Conservation (phyloP, 2,888 invertebrate species). For the Gymnoscelis rufifasciata region DNA sequence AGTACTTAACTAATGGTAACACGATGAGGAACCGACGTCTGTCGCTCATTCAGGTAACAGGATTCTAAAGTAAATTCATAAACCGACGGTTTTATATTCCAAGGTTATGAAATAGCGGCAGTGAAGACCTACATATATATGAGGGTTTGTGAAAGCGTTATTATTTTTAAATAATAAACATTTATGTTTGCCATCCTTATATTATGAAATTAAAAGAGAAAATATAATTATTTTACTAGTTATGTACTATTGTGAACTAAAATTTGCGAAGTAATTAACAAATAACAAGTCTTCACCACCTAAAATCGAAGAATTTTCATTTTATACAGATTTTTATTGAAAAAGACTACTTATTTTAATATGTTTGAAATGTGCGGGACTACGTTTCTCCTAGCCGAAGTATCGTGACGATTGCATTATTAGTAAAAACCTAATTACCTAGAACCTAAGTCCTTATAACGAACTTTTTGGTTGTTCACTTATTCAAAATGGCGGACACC, state of each 20-base stretch:
- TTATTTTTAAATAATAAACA: too few relatives aligned
- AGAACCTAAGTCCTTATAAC: conserved; percentile 77
- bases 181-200: too few relatives aligned
- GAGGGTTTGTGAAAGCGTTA: too few relatives aligned
- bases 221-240: too few relatives aligned
- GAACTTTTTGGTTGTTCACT: conserved; percentile 79
- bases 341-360: conserved; percentile 3
- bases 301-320: conserved; percentile 3
- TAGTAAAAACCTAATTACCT: conserved; percentile 54
- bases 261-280: too few relatives aligned
- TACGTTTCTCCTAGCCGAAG: conserved; percentile 32
- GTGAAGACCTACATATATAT: too few relatives aligned
- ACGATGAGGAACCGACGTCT: conserved; percentile 72
- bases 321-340: not conserved
- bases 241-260: too few relatives aligned
- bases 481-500: conserved; percentile 56
- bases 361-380: conserved; percentile 28
- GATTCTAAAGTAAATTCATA: conserved; percentile 38
- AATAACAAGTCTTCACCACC: conserved; percentile 6
- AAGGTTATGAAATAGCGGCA: conserved; percentile 8
- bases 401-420: conserved; percentile 39
- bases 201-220: too few relatives aligned
- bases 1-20: conserved; percentile 78
- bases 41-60: conserved; percentile 75
- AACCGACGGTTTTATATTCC: conserved; percentile 8